These are phyloP conservation scores for Pterophyllum scalare DNA, from an alignment of 2,113 vertebrate species.

Conservation along the genomic window DNA sequence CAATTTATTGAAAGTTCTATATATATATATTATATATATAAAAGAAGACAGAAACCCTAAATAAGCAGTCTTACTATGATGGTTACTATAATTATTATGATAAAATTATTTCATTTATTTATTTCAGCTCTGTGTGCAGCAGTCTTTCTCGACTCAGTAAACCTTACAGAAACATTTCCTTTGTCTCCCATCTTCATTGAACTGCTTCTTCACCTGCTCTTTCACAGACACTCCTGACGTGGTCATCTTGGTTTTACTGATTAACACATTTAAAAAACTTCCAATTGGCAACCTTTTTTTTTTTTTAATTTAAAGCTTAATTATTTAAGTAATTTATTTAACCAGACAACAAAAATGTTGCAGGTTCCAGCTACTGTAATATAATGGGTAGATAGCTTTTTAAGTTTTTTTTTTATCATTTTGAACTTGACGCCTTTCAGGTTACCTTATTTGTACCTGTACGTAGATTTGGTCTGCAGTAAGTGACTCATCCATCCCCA, in stretches of 20 bases:
- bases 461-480: background rate
- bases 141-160: constrained; percentile 84
- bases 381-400: background rate
- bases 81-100: constrained; percentile 84
- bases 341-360: background rate
- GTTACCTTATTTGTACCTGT: background rate
- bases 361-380: background rate
- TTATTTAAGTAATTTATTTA: background rate
- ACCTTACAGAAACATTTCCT: constrained; percentile 78
- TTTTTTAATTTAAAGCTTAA: background rate
- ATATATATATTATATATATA: constrained; percentile 79
- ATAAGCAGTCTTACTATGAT: constrained; percentile 85
- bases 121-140: constrained; percentile 85
- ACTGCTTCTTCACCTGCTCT: constrained; percentile 1
- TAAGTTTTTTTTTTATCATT: constrained; percentile 10
- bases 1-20: constrained; percentile 79
- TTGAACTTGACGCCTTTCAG: constrained; percentile 1
- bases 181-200: constrained; percentile 61
- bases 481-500: background rate
- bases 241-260: background rate
- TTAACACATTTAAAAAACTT: background rate
- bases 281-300: background rate
- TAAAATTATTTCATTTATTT: constrained; percentile 87
- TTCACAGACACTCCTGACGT: background rate
- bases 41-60: constrained; percentile 81